Base-by-base conservation (phyloP, 2,797 vertebrate genomes). In the Sardinella longiceps region DNA sequence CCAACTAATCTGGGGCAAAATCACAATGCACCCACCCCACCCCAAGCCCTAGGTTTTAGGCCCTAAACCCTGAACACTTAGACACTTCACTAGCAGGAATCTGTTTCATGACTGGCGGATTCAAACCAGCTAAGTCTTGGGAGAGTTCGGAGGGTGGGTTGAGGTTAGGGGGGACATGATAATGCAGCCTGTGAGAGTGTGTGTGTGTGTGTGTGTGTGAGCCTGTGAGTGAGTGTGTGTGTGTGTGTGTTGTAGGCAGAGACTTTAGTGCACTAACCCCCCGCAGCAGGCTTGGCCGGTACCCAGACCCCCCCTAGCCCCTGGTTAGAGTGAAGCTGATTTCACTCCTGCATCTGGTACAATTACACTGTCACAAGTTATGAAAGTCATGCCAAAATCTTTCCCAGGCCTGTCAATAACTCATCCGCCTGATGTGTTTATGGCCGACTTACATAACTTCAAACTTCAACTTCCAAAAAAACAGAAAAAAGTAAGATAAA, bases 351-450 rank as follows among this genome's bases (percentile, higher is more conserved):
- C 70, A 77, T 74, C 66, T 74, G 66, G 25, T 66, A 66, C 12
- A 15, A 33, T 43, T 77, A 43, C 33, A 77, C 70, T 39, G 37
- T 77, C 37, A 39, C 30, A 77, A 77, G 70, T 77, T 77, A 43
- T 20, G 1, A 33, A 77, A 77, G 70, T 9, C 7, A 18, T 18
- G 70, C 18, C 37, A 43, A 77, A 43, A 77, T 43, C 37, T 77
- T 77, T 18, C 37, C 33, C 1, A 77, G 70, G 70, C 4, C 70
- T 77, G 70, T 77, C 70, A 77, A 77, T 77, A 77, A 77, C 6
- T 77, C 70, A 77, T 39, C 7, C 1, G 14, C 66, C 39, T 39
- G 33, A 39, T 74, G 66, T 39, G 33, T 77, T 77, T 77, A 77
- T 77, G 20, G 20, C 18, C 5, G 33, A 39, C 70, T 77, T 77